Conservation (phyloP, 2,797 vertebrate species). For the Podargus strigoides region DNA sequence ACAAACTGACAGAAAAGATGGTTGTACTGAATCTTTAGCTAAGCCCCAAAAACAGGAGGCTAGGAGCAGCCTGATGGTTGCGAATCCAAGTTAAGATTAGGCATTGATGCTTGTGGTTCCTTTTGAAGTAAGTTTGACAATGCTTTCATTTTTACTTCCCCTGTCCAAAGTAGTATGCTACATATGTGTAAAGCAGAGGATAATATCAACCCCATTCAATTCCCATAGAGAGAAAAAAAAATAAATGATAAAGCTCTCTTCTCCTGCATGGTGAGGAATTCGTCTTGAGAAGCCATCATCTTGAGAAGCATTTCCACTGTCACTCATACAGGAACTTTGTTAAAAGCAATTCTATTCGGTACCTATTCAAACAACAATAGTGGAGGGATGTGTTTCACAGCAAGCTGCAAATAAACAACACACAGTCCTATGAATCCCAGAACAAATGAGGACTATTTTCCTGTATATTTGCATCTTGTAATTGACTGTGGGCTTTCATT, state of each 20-base stretch:
- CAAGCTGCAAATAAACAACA: not conserved
- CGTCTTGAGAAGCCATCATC: not conserved
- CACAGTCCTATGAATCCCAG: not conserved
- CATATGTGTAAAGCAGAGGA: not conserved
- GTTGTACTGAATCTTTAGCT: not conserved
- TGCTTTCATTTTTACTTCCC: not conserved
- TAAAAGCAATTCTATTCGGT: not conserved
- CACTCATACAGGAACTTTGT: not conserved
- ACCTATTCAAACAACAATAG: not conserved
- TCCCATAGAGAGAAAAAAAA: not conserved
- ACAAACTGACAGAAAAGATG: not conserved
- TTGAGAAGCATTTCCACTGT: not conserved
- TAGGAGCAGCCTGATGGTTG: not conserved
- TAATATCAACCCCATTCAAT: not conserved
- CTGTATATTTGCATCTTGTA: not conserved
- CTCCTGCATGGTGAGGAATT: not conserved
- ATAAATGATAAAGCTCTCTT: not conserved
- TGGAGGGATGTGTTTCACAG: not conserved
- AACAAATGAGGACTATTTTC: not conserved
- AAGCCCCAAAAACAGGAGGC: not conserved
- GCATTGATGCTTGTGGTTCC: not conserved
- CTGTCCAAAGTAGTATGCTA: not conserved
- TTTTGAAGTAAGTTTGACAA: not conserved
- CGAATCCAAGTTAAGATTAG: not conserved
- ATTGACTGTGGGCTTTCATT: not conserved